A percentile compares a stretch with the other conserved stretches of the same genome.
phyloP scores from a whole-genome alignment of 2,113 vertebrate genomes.

The Scartelaos histophorus region DNA sequence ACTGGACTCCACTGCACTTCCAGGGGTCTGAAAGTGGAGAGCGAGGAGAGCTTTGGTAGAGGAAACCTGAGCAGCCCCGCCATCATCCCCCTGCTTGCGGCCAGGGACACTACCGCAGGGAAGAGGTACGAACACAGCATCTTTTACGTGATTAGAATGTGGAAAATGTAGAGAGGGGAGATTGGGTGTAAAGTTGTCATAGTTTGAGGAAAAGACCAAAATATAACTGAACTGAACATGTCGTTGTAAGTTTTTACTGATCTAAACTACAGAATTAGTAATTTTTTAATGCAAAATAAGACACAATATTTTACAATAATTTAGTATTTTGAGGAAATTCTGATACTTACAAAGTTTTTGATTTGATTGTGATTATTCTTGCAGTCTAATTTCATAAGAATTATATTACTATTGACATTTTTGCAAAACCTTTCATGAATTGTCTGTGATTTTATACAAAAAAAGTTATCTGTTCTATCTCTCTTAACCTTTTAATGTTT shows the following conservation, averaged over 20 bases:
- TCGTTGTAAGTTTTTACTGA: no score
- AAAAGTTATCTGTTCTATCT: background rate
- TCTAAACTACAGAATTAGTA: no score
- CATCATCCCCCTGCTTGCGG: conserved; percentile 67
- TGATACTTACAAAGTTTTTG: no score
- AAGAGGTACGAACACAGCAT: conserved; percentile 65
- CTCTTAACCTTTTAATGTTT: background rate
- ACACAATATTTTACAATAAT: no score
- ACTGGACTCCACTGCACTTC: conserved; percentile 66
- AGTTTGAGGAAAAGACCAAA: no score
- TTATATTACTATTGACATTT: background rate
- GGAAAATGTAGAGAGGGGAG: background rate
- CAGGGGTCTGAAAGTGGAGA: conserved; percentile 67
- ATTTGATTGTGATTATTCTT: no score
- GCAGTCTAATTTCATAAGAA: background rate
- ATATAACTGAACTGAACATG: no score
- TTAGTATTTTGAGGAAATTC: no score
- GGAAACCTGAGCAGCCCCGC: conserved; percentile 64
- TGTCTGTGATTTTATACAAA: background rate
- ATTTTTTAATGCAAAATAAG: no score
- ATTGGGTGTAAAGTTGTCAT: background rate
- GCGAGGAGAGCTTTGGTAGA: conserved; percentile 72
- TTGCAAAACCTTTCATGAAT: background rate
- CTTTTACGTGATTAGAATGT: background rate
- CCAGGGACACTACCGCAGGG: conserved; percentile 61